Evolutionary conservation across 2,888 invertebrate genomes (phyloP).

Genomic region (Noctua comes): DNA sequence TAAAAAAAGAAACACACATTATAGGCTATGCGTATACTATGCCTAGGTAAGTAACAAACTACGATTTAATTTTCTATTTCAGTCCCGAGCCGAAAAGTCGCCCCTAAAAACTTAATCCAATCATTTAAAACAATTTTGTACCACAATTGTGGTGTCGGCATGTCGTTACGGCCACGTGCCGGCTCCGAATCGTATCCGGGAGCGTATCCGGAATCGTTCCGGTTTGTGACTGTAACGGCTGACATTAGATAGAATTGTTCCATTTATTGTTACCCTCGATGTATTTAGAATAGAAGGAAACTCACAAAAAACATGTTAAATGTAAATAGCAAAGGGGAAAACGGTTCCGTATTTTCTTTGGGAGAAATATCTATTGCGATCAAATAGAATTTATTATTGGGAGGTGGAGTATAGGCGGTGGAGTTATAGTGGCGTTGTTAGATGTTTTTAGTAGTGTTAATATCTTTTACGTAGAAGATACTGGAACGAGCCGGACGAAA

Average conservation of each 20-base stretch:
- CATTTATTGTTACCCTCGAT: conserved; percentile 64
- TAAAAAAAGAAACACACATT: neutral
- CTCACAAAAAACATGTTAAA: conserved; percentile 51
- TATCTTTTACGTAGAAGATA: neutral
- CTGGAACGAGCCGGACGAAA: neutral
- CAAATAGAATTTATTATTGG: conserved; percentile 50
- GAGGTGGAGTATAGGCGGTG: neutral
- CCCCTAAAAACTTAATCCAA: conserved; percentile 59
- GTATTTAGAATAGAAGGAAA: conserved; percentile 54
- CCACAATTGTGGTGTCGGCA: conserved; percentile 61
- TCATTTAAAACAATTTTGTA: conserved; percentile 64
- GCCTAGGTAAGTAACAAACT: neutral
- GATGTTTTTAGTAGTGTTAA: neutral
- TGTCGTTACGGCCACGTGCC: conserved; percentile 69
- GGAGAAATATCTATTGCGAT: conserved; percentile 50
- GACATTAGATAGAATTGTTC: conserved; percentile 63
- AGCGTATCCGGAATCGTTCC: conserved; percentile 66
- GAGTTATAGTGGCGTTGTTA: neutral
- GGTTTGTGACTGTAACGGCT: conserved; percentile 58
- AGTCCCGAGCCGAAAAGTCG: conserved; percentile 6
- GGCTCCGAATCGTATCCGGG: conserved; percentile 65
- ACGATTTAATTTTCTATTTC: neutral
- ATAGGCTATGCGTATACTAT: neutral
- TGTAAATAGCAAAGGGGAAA: conserved; percentile 42
- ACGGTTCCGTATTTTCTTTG: conserved; percentile 31